Conservation (phyloP, 2,888 invertebrate genomes). For the Cosmopolites sordidus region DNA sequence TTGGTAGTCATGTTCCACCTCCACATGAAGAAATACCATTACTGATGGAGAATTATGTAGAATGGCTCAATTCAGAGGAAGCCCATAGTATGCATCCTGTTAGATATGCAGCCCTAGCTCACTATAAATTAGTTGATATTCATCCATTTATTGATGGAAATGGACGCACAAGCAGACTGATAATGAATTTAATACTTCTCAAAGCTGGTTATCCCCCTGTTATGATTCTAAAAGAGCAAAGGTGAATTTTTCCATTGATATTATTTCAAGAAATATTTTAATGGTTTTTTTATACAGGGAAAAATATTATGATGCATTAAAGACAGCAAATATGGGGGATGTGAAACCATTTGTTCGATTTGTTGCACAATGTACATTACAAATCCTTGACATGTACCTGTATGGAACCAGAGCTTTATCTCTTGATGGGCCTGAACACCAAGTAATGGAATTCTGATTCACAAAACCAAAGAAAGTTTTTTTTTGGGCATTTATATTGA, state of each 20-base stretch:
- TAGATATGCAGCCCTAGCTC: conserved; percentile 91
- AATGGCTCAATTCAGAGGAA: conserved; percentile 89
- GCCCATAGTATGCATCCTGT: conserved; percentile 56
- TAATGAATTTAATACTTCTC: conserved; percentile 96
- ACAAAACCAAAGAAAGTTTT: neutral
- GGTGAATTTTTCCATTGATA: conserved; percentile 38
- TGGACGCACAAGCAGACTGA: conserved; percentile 87
- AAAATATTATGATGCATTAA: conserved; percentile 82
- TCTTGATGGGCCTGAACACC: conserved; percentile 30
- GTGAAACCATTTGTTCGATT: conserved; percentile 94
- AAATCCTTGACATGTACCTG: conserved; percentile 42
- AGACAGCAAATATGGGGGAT: conserved; percentile 91
- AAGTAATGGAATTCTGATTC: conserved; percentile 11
- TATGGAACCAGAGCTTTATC: conserved; percentile 37
- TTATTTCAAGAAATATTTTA: conserved; percentile 6
- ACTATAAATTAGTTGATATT: conserved; percentile 94
- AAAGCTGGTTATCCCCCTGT: conserved; percentile 95
- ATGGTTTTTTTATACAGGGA: conserved; percentile 48
- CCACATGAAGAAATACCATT: conserved; percentile 74
- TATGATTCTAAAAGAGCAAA: conserved; percentile 83
- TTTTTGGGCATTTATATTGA: no score
- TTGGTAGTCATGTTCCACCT: conserved; percentile 93
- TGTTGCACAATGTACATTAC: conserved; percentile 79
- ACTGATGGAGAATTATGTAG: conserved; percentile 83
- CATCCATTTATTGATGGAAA: conserved; percentile 98